Evolutionary conservation across 2,888 invertebrate species (phyloP).

Genomic region (Cheilosia grossa): DNA sequence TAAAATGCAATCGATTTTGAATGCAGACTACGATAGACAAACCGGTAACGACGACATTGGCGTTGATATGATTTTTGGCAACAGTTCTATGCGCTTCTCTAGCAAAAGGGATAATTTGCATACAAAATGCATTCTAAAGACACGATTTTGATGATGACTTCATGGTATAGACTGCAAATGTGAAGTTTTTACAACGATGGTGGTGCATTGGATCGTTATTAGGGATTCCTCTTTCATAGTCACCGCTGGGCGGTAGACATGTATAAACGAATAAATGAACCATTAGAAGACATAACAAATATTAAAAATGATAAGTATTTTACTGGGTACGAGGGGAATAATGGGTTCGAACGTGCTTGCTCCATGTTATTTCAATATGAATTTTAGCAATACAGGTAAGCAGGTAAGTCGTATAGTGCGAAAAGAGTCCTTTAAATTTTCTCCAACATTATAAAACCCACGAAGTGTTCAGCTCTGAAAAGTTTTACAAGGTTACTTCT

Average conservation of each 20-base stretch:
- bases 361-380: too few relatives aligned
- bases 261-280: neutral
- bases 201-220: neutral
- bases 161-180: constrained; percentile 55
- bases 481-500: too few relatives aligned
- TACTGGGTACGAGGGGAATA: neutral
- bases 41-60: constrained; percentile 46
- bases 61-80: constrained; percentile 70
- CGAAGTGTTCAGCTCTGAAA: too few relatives aligned
- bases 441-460: too few relatives aligned
- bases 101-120: constrained; percentile 51
- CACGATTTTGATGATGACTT: constrained; percentile 62
- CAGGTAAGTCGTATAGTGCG: too few relatives aligned
- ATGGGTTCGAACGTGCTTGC: too few relatives aligned
- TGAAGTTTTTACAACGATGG: constrained; percentile 36
- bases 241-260: neutral
- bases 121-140: constrained; percentile 52
- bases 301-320: neutral
- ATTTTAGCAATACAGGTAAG: too few relatives aligned
- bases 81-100: constrained; percentile 40
- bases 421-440: too few relatives aligned
- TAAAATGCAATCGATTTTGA: constrained; percentile 62
- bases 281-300: neutral
- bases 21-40: constrained; percentile 53
- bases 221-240: neutral